Base-by-base conservation (phyloP, 2,888 invertebrate genomes). In the Myopa testacea region DNA sequence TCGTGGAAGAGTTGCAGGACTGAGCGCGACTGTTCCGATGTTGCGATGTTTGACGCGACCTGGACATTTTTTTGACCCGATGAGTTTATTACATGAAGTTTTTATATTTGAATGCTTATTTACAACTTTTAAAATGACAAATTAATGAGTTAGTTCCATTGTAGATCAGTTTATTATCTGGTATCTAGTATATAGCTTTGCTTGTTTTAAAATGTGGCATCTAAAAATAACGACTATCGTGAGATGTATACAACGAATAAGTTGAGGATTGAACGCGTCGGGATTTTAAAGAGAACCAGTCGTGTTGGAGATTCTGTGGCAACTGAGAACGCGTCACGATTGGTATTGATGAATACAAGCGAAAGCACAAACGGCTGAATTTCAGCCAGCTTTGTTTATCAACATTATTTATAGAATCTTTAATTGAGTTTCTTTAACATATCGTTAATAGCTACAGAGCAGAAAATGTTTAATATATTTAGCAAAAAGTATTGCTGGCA, bases 1-100 rank as follows among this genome's bases (percentile, higher is more conserved):
- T 92, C 0, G 93, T 92, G 2, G 94, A 93, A 0, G 94, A 94
- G 67, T 73, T 78, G 7, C 80, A 76, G 0, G 81, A 82, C 4
- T 40, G 79, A 16, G 78, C 75, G 45, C 79, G 75, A 38, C 78
- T 80, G 52, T 69, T 73, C 19, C 78, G 81, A 16, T 79, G 81
- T 10, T 2, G 55, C 16, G 80, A 78, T 58, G 70, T 80, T 69
- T 78, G 79, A 58, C 52, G 73, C 10, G 72, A 79, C 79, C 79
- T 81, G 10, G 80, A 69, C 82, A 82, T 83, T 65, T 65, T 58
- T 45, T 45, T 10, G 45, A 45, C 45, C 6, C 45, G n/a, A 26
- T n/a, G 26, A n/a, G 6, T 26, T 26, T 34, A 62, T 19, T 10
- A 45, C 45, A 45, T 45, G 6, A 6, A 6, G 45, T 45, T 45